Conservation (phyloP, 2,888 invertebrate species). For the Protophormia terraenovae region DNA sequence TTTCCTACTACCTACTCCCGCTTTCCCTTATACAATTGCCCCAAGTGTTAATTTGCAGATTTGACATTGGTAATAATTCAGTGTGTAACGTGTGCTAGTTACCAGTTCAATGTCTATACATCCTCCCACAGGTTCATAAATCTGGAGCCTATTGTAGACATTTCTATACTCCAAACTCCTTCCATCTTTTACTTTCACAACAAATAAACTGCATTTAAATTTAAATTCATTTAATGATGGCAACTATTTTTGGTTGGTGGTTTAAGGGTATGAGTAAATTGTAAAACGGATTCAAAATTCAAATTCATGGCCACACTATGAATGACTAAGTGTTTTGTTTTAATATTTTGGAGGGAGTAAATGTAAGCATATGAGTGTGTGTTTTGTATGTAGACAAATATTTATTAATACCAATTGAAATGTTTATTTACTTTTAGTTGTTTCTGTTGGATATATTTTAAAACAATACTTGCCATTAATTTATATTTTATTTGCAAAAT, state of each 20-base stretch:
- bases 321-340: background rate
- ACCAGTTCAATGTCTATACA: background rate
- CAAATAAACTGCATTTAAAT: background rate
- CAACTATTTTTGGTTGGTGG: constrained; percentile 1
- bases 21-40: constrained; percentile 6
- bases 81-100: constrained; percentile 30
- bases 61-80: constrained; percentile 71
- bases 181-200: background rate
- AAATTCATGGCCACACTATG: constrained; percentile 37
- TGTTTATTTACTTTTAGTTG: constrained; percentile 40
- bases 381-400: background rate
- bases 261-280: background rate
- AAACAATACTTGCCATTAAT: constrained; percentile 22
- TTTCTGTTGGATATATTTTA: background rate
- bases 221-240: constrained; percentile 48
- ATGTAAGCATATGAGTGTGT: background rate
- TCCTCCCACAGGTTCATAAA: background rate
- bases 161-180: no score
- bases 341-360: background rate
- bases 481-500: constrained; percentile 40
- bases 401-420: constrained; percentile 47
- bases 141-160: constrained; percentile 4
- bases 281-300: constrained; percentile 21
- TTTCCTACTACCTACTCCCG: background rate
- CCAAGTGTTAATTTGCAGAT: constrained; percentile 71